phyloP scores from a whole-genome alignment of 2,888 invertebrate genomes.

The Parasteatoda lunata region DNA sequence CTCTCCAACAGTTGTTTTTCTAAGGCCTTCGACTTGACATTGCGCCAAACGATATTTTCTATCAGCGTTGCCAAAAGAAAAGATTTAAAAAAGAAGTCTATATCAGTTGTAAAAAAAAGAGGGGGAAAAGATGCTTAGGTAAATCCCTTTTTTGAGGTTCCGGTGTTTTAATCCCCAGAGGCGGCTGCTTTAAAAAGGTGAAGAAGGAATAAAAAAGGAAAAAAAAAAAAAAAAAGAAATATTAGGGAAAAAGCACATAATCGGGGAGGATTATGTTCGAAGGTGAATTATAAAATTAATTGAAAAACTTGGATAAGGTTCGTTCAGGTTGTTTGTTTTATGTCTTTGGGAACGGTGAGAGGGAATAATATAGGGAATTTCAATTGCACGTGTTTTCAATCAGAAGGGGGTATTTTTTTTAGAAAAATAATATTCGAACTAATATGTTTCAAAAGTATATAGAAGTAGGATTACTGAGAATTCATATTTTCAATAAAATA shows the following conservation, averaged over 20 bases:
- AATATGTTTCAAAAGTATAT: too few species aligned
- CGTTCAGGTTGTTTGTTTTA: neutral
- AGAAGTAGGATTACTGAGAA: too few species aligned
- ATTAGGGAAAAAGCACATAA: neutral
- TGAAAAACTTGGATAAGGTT: conserved; percentile 34
- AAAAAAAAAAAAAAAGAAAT: conserved; percentile 9
- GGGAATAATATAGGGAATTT: neutral
- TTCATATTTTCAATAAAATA: too few species aligned
- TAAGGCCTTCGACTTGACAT: conserved; percentile 52
- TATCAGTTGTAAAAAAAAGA: neutral
- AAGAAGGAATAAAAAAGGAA: conserved; percentile 2
- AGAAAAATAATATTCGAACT: too few species aligned
- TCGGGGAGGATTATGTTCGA: conserved; percentile 39
- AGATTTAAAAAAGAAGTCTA: conserved; percentile 14
- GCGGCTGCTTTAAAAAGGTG: conserved; percentile 16
- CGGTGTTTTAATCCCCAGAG: neutral
- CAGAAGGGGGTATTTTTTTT: too few species aligned
- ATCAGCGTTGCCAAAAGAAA: conserved; percentile 30
- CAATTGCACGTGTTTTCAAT: neutral
- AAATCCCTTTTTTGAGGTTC: conserved; percentile 16
- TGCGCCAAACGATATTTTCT: conserved; percentile 33
- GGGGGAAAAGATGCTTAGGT: neutral
- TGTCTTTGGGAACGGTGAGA: neutral
- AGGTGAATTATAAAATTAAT: conserved; percentile 64
- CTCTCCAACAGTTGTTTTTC: conserved; percentile 61